phyloP scores from a whole-genome alignment of 2,797 vertebrate species.

The Pangasius mekongensis region DNA sequence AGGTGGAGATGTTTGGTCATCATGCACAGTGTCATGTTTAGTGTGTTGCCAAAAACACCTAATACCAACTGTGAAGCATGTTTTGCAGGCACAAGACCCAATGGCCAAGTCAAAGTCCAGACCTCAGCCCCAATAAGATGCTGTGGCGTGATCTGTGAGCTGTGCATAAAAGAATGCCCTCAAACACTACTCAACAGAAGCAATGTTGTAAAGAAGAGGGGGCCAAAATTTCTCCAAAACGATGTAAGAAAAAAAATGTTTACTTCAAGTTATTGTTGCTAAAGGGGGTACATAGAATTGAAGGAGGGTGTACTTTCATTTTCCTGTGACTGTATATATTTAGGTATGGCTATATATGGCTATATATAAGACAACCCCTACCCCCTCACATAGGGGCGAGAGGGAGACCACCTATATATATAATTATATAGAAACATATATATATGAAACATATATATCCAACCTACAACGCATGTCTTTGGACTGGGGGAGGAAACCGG shows the following conservation, averaged over 20 bases:
- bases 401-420: no score
- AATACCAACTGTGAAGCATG: neutral
- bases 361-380: no score
- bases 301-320: neutral
- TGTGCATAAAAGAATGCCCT: neutral
- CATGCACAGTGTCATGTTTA: neutral
- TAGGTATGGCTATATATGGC: no score
- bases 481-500: no score
- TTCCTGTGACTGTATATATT: neutral
- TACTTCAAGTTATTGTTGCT: neutral
- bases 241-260: no score
- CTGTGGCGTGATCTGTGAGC: neutral
- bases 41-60: neutral
- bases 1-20: neutral
- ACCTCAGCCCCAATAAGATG: neutral
- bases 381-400: no score
- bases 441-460: no score
- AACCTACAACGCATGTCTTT: no score
- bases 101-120: neutral
- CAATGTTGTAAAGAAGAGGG: neutral
- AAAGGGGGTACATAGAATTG: neutral
- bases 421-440: no score
- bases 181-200: neutral
- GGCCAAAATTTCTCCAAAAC: no score
- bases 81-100: neutral